These are phyloP conservation scores for Macheiramphus alcinus DNA, from an alignment of 2,113 vertebrate species.

Conservation along the genomic window DNA sequence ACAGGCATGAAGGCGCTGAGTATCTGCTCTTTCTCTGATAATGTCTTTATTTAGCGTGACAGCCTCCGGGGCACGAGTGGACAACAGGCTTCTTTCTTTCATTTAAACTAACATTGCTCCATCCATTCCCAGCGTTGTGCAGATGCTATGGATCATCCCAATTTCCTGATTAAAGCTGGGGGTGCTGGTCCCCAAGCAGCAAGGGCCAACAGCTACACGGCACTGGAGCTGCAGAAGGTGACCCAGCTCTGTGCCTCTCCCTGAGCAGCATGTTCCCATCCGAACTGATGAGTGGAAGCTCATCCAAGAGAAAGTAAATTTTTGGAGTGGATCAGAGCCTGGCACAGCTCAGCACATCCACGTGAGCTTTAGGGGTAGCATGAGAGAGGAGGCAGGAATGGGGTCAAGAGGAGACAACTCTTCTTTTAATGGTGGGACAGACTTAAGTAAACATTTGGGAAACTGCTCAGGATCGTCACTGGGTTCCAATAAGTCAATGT, in stretches of 20 bases:
- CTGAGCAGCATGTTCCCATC: neutral
- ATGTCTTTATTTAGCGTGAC: conserved; percentile 55
- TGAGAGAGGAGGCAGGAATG: neutral
- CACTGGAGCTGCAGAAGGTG: neutral
- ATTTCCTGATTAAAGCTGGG: neutral
- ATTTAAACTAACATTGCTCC: neutral
- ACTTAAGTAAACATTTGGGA: neutral
- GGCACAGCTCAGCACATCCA: neutral
- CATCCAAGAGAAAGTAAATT: neutral
- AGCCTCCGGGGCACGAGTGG: neutral
- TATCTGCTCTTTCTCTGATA: neutral
- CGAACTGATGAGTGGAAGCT: neutral
- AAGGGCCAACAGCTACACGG: neutral
- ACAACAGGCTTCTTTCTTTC: conserved; percentile 19
- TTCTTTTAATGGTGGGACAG: neutral
- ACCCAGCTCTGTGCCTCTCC: neutral
- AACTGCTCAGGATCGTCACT: neutral
- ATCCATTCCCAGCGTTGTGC: neutral
- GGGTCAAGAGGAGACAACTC: neutral
- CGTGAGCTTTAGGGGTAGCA: neutral
- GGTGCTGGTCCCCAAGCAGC: neutral
- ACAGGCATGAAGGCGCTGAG: conserved; percentile 18
- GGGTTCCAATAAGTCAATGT: neutral
- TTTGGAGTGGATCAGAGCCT: neutral
- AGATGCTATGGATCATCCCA: neutral